Base-by-base conservation (phyloP, 1,140 invertebrate species). In the Neuroterus valhalla region DNA sequence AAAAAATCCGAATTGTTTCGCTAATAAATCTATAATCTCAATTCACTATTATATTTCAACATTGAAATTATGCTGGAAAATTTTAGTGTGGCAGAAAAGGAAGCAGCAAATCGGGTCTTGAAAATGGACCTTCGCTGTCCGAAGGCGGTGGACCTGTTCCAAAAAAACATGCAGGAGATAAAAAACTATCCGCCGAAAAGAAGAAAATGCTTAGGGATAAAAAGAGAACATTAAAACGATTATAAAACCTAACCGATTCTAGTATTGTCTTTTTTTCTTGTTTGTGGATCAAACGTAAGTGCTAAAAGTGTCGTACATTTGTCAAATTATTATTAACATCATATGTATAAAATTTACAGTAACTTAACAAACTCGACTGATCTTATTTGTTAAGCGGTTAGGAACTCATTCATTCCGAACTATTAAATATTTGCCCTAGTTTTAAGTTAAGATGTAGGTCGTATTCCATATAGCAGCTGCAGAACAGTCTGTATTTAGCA, bases 181-280 rank as follows among this genome's bases (percentile, higher is more conserved):
- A 95, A 90, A 95, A 95, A 89, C 80, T 95, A 70, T 89, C 94
- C 44, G 94, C 94, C 17, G 94, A 95, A 85, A 96, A 94, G 85
- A 95, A 93, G 81, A 95, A 95, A 86, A 90, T 94, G 78, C 88
- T 94, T 62, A 96, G 96, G 91, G 95, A 96, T 82, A 96, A 96
- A 89, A 96, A 96, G 85, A 93, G 95, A 89, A 95, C 95, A 78
- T 91, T 97, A 66, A 97, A 97, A 88, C 92, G 96, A 91, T 94
- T 97, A 94, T 97, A 94, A 96, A 88, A 66, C 31, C 31, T 8
- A 38, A 38, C 31, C 31, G 31, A 38, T 38, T 6, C 6, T 38
- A 38, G 31, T 38, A 38, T 38, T 38, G 4, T 38, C 10, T 38
- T 8, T 38, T 8, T 38, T 38, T 38, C 10, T 38, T 38, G 31